phyloP scores from a whole-genome alignment of 2,113 vertebrate species.

The Odontophorus gujanensis region DNA sequence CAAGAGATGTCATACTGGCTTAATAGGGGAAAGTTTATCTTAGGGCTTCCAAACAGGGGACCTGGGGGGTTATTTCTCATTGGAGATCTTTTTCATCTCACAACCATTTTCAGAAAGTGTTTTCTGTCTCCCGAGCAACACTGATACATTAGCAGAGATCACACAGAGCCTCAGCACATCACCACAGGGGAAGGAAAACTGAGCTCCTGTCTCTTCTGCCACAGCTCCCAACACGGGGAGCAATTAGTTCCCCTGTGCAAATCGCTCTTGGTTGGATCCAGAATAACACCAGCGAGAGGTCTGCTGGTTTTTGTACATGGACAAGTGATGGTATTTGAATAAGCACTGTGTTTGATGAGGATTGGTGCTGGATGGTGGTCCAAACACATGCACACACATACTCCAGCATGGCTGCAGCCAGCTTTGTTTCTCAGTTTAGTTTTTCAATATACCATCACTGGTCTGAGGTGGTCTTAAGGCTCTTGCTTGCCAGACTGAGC shows the following conservation, averaged over 20 bases:
- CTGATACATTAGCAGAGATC: neutral
- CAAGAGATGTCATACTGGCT: neutral
- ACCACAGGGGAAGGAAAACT: fast-evolving
- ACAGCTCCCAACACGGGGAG: neutral
- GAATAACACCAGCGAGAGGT: neutral
- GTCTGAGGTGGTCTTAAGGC: neutral
- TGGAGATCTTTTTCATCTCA: neutral
- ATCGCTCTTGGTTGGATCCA: neutral
- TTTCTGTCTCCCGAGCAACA: slow-evolving; percentile 33
- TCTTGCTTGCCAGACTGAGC: neutral
- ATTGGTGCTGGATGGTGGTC: neutral
- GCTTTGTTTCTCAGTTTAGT: neutral
- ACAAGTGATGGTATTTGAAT: neutral
- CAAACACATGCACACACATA: neutral
- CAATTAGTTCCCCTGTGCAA: neutral
- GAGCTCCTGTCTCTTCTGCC: neutral
- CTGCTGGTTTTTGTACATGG: neutral
- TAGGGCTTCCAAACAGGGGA: neutral
- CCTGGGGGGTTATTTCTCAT: neutral
- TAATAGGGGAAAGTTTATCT: neutral
- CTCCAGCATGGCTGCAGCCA: fast-evolving
- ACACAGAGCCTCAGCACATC: neutral
- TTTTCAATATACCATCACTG: neutral
- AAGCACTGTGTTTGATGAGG: neutral
- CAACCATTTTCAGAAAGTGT: neutral